phyloP scores from a whole-genome alignment of 2,113 vertebrate genomes.

The Cichladusa arquata region DNA sequence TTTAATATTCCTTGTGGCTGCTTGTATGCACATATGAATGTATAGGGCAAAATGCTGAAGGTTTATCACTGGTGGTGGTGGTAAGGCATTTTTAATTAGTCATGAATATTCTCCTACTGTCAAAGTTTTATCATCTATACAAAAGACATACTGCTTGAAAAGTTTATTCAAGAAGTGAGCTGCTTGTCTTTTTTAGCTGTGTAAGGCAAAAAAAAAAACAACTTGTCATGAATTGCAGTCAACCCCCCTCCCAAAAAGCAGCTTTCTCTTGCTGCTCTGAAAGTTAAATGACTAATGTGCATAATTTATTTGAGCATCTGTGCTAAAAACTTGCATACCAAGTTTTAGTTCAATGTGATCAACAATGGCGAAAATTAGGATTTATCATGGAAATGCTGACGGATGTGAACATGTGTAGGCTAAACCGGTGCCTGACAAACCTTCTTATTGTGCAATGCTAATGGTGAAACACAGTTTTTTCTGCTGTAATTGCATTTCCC shows the following conservation, averaged over 20 bases:
- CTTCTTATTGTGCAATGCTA: conserved; percentile 70
- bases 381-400: conserved; percentile 74
- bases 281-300: conserved; percentile 73
- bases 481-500: conserved; percentile 48
- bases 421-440: conserved; percentile 70
- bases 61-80: background rate
- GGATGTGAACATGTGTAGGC: conserved; percentile 68
- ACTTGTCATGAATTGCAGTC: conserved; percentile 40
- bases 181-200: conserved; percentile 64
- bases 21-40: background rate
- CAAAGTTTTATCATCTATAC: background rate
- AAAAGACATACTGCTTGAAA: background rate
- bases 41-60: background rate
- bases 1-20: background rate
- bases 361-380: conserved; percentile 75
- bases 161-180: conserved; percentile 37
- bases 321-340: conserved; percentile 73
- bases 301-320: conserved; percentile 76
- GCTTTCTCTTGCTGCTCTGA: conserved; percentile 55
- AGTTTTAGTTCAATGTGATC: conserved; percentile 71
- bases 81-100: background rate
- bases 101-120: background rate
- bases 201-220: conserved; percentile 14
- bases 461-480: conserved; percentile 51
- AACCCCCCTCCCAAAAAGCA: conserved; percentile 4